Conservation (phyloP, 1,140 invertebrate species). For the Charaxes varanes region DNA sequence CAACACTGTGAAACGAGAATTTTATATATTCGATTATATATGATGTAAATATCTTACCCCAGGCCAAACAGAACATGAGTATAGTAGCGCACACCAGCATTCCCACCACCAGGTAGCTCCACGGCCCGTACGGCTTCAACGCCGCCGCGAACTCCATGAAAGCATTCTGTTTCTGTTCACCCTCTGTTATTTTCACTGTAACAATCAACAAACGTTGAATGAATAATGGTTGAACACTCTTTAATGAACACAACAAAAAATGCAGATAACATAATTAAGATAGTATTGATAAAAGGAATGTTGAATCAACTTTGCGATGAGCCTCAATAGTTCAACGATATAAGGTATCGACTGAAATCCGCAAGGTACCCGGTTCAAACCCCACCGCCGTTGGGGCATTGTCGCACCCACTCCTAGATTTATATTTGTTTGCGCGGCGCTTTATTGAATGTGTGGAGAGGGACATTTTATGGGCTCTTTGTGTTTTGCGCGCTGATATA, state of each 20-base stretch:
- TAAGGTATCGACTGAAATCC: too few species aligned
- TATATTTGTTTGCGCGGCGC: constrained; percentile 53
- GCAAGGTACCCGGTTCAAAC: too few species aligned
- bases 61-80: constrained; percentile 78
- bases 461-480: constrained; percentile 7
- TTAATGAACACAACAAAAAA: too few species aligned
- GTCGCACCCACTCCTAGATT: constrained; percentile 60
- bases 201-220: constrained; percentile 16
- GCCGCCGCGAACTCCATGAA: constrained; percentile 64
- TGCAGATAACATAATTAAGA: too few species aligned
- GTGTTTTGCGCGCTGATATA: constrained; percentile 14
- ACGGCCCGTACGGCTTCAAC: constrained; percentile 77
- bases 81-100: constrained; percentile 78
- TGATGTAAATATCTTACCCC: too few species aligned
- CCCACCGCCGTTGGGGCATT: too few species aligned
- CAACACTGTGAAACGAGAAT: too few species aligned
- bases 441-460: constrained; percentile 54
- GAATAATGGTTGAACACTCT: too few species aligned
- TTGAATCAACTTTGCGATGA: not conserved
- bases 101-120: constrained; percentile 79
- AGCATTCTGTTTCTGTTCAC: constrained; percentile 54
- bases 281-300: not conserved
- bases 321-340: too few species aligned
- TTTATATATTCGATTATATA: too few species aligned
- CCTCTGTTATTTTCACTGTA: constrained; percentile 64